These are phyloP conservation scores for Scartelaos histophorus DNA, from an alignment of 2,113 vertebrate species.

Conservation along the genomic window DNA sequence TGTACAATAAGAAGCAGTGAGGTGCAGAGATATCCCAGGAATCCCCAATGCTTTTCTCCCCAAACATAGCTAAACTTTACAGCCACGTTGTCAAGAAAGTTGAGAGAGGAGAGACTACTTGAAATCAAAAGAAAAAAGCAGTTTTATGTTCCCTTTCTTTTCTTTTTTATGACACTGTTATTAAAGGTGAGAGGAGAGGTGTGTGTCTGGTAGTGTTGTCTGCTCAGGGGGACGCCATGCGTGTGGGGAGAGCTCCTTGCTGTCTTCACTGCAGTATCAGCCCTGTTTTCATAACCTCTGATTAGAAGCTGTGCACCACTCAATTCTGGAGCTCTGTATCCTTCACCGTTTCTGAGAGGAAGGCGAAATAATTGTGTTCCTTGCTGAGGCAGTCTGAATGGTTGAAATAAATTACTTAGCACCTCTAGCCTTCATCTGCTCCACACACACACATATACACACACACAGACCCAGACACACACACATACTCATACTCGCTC, in stretches of 20 bases:
- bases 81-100: constrained; percentile 39
- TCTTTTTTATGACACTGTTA: constrained; percentile 65
- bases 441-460: constrained; percentile 36
- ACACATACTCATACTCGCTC: constrained; percentile 27
- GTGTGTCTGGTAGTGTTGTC: constrained; percentile 47
- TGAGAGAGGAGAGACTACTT: constrained; percentile 20
- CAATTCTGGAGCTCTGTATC: constrained; percentile 64
- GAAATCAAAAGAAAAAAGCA: constrained; percentile 47
- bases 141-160: constrained; percentile 37
- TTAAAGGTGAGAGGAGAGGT: constrained; percentile 70
- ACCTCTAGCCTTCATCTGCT: constrained; percentile 52
- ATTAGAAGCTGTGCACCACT: constrained; percentile 73
- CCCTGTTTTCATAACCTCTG: constrained; percentile 76
- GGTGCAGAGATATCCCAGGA: constrained; percentile 25
- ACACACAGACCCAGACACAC: no score
- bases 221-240: constrained; percentile 51
- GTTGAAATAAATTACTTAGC: constrained; percentile 77
- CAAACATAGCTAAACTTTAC: constrained; percentile 41
- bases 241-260: constrained; percentile 33
- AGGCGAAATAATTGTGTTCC: constrained; percentile 76
- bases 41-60: constrained; percentile 8
- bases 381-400: constrained; percentile 70
- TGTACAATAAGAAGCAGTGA: constrained; percentile 14
- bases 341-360: constrained; percentile 60
- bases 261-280: constrained; percentile 45